Evolutionary conservation across 2,113 vertebrate genomes (phyloP).

Genomic region (Clarias magur): DNA sequence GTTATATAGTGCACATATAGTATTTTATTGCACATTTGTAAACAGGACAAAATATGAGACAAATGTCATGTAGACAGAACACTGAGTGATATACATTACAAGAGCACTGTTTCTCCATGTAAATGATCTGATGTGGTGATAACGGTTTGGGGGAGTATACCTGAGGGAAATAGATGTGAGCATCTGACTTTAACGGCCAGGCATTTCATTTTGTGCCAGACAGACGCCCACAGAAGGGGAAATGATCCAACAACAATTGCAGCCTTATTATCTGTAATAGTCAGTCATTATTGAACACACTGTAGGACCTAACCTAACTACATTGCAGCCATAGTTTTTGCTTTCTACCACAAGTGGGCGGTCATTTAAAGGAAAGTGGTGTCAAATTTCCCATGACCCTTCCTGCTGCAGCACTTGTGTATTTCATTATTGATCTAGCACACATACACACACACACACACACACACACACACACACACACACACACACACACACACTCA

Average conservation of each 20-base stretch:
- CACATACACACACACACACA: not conserved
- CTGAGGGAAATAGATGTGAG: not conserved
- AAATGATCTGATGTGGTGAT: slow-evolving; percentile 3
- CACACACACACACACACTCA: not conserved
- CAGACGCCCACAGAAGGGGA: not conserved
- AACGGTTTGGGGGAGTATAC: not conserved
- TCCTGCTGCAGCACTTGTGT: not conserved
- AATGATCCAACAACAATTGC: not conserved
- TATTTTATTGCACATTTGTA: not conserved
- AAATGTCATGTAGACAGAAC: not conserved
- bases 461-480: not conserved
- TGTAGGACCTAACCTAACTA: not conserved
- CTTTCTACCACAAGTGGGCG: slow-evolving; percentile 26
- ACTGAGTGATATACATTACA: not conserved
- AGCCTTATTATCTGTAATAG: slow-evolving; percentile 1
- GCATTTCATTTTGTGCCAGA: slow-evolving; percentile 1
- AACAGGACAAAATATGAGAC: not conserved
- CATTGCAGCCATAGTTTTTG: slow-evolving; percentile 9
- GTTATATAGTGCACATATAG: not conserved
- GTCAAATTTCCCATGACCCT: not conserved
- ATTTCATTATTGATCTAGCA: not conserved
- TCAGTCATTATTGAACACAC: slow-evolving; percentile 17
- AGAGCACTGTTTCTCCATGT: not conserved
- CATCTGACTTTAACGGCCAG: not conserved
- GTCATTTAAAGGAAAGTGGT: not conserved